Evolutionary conservation across 2,888 invertebrate genomes (phyloP), one percentile per base, ranked within the genome.

Genomic region (Allacma fusca): DNA sequence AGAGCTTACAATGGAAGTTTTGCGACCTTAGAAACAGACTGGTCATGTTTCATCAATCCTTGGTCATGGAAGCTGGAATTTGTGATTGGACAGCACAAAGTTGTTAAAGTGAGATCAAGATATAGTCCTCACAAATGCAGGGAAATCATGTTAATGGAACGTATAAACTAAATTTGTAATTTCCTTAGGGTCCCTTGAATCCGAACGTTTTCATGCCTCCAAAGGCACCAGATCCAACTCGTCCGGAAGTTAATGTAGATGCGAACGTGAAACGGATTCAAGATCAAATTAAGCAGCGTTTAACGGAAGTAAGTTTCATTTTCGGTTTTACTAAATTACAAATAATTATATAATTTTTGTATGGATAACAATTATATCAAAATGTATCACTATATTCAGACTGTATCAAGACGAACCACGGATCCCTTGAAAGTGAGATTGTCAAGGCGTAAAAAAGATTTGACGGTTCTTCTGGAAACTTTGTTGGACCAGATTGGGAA

Each of bases 31-130:
- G 94, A 95, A 87, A 95, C 96, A 0, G 95, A 96, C 86, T 97
- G 96, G 96, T 93, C 94, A 0, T 93, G 94, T 80, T 96, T 96
- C 86, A 91, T 96, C 67, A 97, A 97, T 88, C 97, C 97, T 0
- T 97, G 97, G 97, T 93, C 94, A 0, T 91, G 91, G 85, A 92
- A 93, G 86, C 88, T 97, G 74, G 97, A 97, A 86, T 95, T 96
- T 86, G 92, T 97, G 73, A 92, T 92, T 83, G 96, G 94, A 40
- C 91, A 94, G 86, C 94, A 96, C 87, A 88, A 91, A 77, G 91
- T 96, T 0, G 85, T 93, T 79, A 91, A 92, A 89, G 92, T 92
- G 87, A 86, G 83, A 81, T 13, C 1, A 43, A 64, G 40, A 43
- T 29, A 21, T 16, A 9, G 0, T 34, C 19, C 28, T 13, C 19